A percentile compares a stretch with the other conserved stretches of the same genome.
Evolutionary conservation across 2,113 vertebrate species (phyloP).

Genomic region (Tapirus terrestris): DNA sequence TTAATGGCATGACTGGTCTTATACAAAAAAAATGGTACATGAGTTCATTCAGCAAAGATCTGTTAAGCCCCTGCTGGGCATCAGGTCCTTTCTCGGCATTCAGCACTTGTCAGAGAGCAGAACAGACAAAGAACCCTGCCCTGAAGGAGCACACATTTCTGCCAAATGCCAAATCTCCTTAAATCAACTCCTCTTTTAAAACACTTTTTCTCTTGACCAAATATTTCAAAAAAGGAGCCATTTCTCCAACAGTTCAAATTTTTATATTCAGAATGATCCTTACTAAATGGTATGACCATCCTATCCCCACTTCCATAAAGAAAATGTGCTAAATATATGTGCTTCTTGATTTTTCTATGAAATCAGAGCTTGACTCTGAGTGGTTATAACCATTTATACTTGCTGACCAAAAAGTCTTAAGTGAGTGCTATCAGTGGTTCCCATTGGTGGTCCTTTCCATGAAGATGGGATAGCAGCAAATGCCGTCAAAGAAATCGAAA

Average conservation of each 20-base stretch:
- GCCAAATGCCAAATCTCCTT: not conserved
- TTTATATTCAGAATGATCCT: not conserved
- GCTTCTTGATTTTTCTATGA: not conserved
- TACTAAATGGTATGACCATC: not conserved
- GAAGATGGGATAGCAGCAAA: not conserved
- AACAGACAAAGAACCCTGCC: not conserved
- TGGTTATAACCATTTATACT: not conserved
- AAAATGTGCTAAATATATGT: not conserved
- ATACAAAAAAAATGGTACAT: not conserved
- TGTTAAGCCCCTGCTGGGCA: not conserved
- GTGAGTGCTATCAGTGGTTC: not conserved
- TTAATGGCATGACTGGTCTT: not conserved
- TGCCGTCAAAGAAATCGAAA: not conserved
- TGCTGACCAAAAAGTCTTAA: not conserved
- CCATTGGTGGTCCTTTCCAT: not conserved
- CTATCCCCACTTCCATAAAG: not conserved
- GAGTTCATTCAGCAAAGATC: not conserved
- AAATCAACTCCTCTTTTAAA: not conserved
- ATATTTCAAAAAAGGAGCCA: not conserved
- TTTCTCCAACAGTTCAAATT: not conserved
- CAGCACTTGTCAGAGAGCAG: not conserved
- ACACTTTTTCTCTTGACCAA: not conserved
- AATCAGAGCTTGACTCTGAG: not conserved
- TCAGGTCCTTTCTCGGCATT: not conserved
- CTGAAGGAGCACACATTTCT: not conserved